Evolutionary conservation across 2,797 vertebrate species (phyloP).

Genomic region (Rhinoraja longicauda): DNA sequence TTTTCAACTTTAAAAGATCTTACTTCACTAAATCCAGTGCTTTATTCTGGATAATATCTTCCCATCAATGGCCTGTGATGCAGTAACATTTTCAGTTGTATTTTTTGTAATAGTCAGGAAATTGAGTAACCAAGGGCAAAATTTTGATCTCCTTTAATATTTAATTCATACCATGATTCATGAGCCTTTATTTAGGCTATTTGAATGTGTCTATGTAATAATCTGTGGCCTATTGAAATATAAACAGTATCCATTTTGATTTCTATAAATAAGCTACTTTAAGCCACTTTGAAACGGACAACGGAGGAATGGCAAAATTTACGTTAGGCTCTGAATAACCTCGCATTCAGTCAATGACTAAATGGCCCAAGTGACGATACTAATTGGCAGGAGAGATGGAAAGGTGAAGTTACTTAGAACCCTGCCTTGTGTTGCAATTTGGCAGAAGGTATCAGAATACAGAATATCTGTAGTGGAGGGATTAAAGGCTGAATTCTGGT

Average conservation of each 20-base stretch:
- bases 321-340: too few species aligned
- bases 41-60: too few species aligned
- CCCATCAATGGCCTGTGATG: neutral
- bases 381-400: too few species aligned
- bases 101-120: neutral
- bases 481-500: neutral
- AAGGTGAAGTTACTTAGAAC: too few species aligned
- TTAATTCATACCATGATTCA: neutral
- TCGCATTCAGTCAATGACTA: too few species aligned
- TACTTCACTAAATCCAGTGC: too few species aligned
- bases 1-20: neutral
- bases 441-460: neutral
- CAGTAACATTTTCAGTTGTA: neutral
- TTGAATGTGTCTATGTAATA: neutral
- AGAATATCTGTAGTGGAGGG: neutral
- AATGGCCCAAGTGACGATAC: too few species aligned
- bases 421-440: too few species aligned
- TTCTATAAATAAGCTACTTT: neutral
- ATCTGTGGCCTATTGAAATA: neutral
- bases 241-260: neutral
- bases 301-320: neutral
- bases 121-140: slow-evolving; percentile 4
- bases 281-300: neutral
- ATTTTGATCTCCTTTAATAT: neutral
- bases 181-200: neutral